Base-by-base conservation (phyloP, 1,140 invertebrate species). In the Artemia franciscana region DNA sequence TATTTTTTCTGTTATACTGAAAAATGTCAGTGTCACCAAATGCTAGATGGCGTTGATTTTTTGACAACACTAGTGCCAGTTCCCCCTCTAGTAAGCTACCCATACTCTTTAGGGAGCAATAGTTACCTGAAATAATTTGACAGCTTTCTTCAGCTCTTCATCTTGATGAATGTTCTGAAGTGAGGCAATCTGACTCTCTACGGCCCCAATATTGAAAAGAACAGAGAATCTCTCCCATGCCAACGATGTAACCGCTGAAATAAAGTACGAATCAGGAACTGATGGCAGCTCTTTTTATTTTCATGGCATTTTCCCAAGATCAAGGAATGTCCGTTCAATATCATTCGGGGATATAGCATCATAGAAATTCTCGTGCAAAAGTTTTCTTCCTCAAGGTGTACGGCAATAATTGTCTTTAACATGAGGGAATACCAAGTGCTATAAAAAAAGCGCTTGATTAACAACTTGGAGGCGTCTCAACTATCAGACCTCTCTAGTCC, bases 161-260 rank as follows among this genome's bases (percentile, higher is more conserved):
- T 98, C 94, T 62, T 78, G 90, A 39, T 91, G 86, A 39, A 90
- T 73, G 23, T 83, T 83, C 73, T 96, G 90, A 61, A 80, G 77
- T 9, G 86, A 80, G 5, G 91, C 95, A 4, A 98, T 80, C 62
- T 85, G 80, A 72, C 86, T 90, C 75, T 96, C 90, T 66, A 96
- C 75, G 2, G 94, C 91, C 15, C 85, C 96, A 69, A 97, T 91
- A 74, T 99, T 99, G 75, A 95, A 99, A 2, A 99, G 77, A 58
- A 98, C 82, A 71, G 92, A 97, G 30, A 93, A 82, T 71, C 88
- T 89, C 74, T 99, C 96, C 74, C 89, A 99, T 4, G 81, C 78
- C 60, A 93, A 73, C 3, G 88, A 90, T 39, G 87, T 80, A 58
- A 91, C 79, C 15, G 87, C 86, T 89, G 68, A 57, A 77, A 73